Conservation (phyloP, 2,888 invertebrate species). For the Drosophila neotestacea region DNA sequence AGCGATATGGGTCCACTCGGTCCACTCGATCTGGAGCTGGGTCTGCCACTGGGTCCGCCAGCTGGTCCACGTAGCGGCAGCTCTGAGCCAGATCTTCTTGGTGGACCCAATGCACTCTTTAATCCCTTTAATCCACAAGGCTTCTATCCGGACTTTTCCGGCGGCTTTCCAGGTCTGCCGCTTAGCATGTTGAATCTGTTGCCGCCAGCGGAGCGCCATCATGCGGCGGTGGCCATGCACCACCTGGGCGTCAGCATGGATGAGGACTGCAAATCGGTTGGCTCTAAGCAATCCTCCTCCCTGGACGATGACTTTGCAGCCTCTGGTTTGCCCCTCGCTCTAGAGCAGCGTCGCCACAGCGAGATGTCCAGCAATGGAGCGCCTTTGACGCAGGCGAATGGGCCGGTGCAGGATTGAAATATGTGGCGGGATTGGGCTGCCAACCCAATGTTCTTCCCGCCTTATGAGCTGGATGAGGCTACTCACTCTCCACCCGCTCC, state of each 20-base stretch:
- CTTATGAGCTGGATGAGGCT: constrained; percentile 68
- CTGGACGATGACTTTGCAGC: constrained; percentile 87
- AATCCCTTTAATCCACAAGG: constrained; percentile 91
- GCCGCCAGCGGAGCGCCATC: constrained; percentile 90
- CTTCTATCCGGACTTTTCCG: constrained; percentile 93
- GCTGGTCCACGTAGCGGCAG: constrained; percentile 88
- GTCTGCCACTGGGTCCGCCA: constrained; percentile 65
- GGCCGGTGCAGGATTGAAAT: constrained; percentile 91
- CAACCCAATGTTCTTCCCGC: constrained; percentile 85
- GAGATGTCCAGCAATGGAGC: constrained; percentile 61
- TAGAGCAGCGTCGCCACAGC: constrained; percentile 72
- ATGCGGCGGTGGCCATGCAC: constrained; percentile 87
- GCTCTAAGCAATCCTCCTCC: constrained; percentile 87
- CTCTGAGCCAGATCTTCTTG: constrained; percentile 89
- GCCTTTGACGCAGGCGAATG: constrained; percentile 86
- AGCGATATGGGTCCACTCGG: constrained; percentile 59
- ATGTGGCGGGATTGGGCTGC: constrained; percentile 85
- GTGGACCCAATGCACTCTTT: constrained; percentile 88
- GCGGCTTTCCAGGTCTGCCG: constrained; percentile 91
- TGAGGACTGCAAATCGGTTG: constrained; percentile 89
- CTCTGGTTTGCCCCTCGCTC: constrained; percentile 86
- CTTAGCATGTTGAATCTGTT: constrained; percentile 93
- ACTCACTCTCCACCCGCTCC: constrained; percentile 38
- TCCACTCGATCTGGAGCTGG: constrained; percentile 71
- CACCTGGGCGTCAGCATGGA: constrained; percentile 87